Percentiles rank a stretch among this genome's conserved stretches.
phyloP scores from a whole-genome alignment of 2,888 invertebrate species.

The Plebejus melissa region DNA sequence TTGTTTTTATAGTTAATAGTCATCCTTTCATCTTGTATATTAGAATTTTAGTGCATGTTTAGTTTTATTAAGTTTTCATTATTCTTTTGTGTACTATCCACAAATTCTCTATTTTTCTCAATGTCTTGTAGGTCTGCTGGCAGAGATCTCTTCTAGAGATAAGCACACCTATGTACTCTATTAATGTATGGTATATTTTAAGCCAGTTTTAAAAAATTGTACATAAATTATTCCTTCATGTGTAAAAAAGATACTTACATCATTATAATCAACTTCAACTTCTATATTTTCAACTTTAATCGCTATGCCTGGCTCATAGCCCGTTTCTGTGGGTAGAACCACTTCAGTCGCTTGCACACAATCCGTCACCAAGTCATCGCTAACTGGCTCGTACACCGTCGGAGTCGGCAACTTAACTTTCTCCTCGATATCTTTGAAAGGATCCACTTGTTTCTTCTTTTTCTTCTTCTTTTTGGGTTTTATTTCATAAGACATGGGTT shows the following conservation, averaged over 20 bases:
- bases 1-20: too few species aligned
- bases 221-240: too few species aligned
- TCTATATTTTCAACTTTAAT: slow-evolving; percentile 72
- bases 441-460: slow-evolving; percentile 60
- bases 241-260: slow-evolving; percentile 50
- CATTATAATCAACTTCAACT: slow-evolving; percentile 67
- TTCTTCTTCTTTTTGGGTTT: slow-evolving; percentile 68
- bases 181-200: too few species aligned
- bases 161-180: too few species aligned
- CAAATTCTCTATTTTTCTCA: too few species aligned
- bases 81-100: too few species aligned
- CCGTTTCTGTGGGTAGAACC: slow-evolving; percentile 32
- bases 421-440: slow-evolving; percentile 61
- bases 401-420: slow-evolving; percentile 39
- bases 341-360: background rate
- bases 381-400: slow-evolving; percentile 37
- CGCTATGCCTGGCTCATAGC: slow-evolving; percentile 61
- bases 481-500: slow-evolving; percentile 66
- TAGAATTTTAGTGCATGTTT: too few species aligned
- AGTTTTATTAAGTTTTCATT: too few species aligned
- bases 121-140: too few species aligned
- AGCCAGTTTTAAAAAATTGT: too few species aligned
- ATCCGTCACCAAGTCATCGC: slow-evolving; percentile 21
- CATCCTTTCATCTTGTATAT: too few species aligned
- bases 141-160: too few species aligned